A percentile compares a stretch with the other conserved stretches of the same genome.
Conservation (phyloP, 2,888 invertebrate genomes). For the Drosophila dives region DNA sequence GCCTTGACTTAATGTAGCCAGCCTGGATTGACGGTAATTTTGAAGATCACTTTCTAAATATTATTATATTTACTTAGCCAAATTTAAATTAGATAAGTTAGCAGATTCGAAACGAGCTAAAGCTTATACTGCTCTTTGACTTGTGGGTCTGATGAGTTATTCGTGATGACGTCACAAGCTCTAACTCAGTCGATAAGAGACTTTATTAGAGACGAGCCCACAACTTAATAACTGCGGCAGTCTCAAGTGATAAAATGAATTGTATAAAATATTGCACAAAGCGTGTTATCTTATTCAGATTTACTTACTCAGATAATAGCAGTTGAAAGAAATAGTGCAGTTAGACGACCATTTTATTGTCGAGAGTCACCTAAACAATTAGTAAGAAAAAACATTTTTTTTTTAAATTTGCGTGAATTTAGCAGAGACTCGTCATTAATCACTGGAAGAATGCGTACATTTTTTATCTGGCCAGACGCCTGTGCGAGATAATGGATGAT, state of each 20-base stretch:
- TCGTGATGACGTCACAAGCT: not conserved
- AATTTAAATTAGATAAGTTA: not conserved
- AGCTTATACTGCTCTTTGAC: not conserved
- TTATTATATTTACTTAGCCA: too few species aligned
- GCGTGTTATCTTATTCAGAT: not conserved
- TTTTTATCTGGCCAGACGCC: constrained; percentile 28
- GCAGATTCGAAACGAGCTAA: not conserved
- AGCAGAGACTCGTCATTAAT: not conserved
- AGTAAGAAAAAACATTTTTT: constrained; percentile 30
- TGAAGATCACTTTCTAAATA: not conserved
- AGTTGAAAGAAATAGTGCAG: not conserved
- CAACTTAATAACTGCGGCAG: not conserved
- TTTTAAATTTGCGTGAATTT: constrained; percentile 2
- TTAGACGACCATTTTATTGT: not conserved
- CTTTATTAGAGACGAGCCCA: constrained; percentile 24
- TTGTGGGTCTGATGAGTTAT: not conserved
- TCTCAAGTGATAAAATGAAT: not conserved
- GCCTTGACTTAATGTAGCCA: not conserved
- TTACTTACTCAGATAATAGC: not conserved
- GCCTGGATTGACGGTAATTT: not conserved
- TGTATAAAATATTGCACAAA: not conserved
- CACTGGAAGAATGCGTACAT: constrained; percentile 12
- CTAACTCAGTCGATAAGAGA: constrained; percentile 4
- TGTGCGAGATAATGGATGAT: constrained; percentile 51
- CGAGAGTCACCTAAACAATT: constrained; percentile 22